Evolutionary conservation across 2,797 vertebrate genomes (phyloP).

Genomic region (Chelon auratus): DNA sequence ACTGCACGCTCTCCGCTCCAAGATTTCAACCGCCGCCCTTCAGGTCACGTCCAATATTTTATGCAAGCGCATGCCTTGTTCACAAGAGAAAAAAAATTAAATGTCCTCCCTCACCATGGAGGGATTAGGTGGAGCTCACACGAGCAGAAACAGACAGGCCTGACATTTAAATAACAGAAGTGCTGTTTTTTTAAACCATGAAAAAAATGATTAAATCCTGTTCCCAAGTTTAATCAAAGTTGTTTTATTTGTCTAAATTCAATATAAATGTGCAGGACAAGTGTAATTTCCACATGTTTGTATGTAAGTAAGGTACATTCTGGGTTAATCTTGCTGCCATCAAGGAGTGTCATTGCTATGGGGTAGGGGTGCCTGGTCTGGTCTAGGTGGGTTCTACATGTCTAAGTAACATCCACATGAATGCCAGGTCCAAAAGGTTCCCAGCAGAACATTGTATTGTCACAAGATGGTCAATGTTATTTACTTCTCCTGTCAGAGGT

Average conservation of each 20-base stretch:
- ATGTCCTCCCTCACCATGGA: conserved; percentile 33
- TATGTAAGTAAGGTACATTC: neutral
- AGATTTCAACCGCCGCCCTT: conserved; percentile 42
- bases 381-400: no score
- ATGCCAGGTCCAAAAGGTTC: no score
- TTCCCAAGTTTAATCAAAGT: conserved; percentile 15
- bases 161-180: conserved; percentile 64
- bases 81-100: conserved; percentile 41
- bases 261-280: neutral
- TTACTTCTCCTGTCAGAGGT: no score
- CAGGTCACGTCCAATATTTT: conserved; percentile 40
- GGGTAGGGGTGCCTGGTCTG: no score
- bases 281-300: neutral
- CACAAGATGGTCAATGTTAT: no score
- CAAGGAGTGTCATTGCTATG: no score
- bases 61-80: conserved; percentile 53
- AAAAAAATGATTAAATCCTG: neutral
- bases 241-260: conserved; percentile 20
- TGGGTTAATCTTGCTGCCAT: neutral
- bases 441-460: no score
- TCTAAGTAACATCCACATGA: no score
- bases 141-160: conserved; percentile 34
- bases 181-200: conserved; percentile 6
- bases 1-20: conserved; percentile 21
- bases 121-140: conserved; percentile 34